A percentile compares a stretch with the other conserved stretches of the same genome.
Conservation (phyloP, 2,797 vertebrate genomes). For the Salmo trutta region DNA sequence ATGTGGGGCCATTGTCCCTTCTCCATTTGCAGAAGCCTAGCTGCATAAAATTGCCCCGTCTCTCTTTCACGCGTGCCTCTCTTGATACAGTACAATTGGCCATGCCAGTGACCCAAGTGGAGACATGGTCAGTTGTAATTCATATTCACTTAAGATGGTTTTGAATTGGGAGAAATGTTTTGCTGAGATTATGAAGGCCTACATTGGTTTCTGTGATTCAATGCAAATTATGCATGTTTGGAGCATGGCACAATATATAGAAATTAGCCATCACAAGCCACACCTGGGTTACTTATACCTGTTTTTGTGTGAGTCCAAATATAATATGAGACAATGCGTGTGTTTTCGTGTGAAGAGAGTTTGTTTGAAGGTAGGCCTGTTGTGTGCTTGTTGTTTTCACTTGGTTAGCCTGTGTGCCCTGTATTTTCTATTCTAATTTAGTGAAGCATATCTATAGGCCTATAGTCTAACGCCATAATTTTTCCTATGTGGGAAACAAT, state of each 20-base stretch:
- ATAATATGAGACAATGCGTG: neutral
- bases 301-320: neutral
- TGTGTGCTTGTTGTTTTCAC: neutral
- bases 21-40: neutral
- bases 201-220: neutral
- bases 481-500: too few species aligned
- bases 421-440: neutral
- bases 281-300: neutral
- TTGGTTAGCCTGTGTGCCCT: neutral
- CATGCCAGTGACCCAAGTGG: neutral
- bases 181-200: neutral
- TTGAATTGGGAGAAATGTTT: neutral
- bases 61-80: slow-evolving; percentile 5
- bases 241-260: neutral
- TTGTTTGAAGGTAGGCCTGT: neutral
- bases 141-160: too few species aligned
- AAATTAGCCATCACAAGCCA: neutral
- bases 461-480: neutral
- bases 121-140: neutral
- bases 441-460: neutral
- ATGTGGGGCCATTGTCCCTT: neutral
- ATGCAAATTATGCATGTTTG: neutral
- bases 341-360: neutral
- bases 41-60: neutral
- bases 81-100: neutral